A percentile compares a stretch with the other conserved stretches of the same genome.
phyloP scores from a whole-genome alignment of 2,888 invertebrate species.

The Amaurobius ferox region DNA sequence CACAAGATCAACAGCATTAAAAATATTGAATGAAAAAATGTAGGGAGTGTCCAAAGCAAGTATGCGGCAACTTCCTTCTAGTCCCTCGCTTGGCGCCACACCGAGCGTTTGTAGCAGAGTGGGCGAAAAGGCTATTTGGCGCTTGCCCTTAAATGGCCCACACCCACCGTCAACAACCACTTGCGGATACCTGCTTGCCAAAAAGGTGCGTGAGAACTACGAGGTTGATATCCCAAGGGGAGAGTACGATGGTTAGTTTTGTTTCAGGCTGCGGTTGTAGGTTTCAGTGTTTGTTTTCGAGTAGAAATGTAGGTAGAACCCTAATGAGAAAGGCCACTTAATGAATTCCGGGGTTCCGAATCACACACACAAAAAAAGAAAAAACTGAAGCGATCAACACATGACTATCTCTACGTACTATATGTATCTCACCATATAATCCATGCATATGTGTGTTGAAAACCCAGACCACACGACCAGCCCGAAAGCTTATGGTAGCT shows the following conservation, averaged over 20 bases:
- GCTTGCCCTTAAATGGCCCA: conserved; percentile 36
- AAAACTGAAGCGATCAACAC: no score
- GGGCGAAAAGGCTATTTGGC: conserved; percentile 34
- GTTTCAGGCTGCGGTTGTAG: background rate
- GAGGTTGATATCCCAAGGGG: conserved; percentile 21
- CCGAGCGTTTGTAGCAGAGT: background rate
- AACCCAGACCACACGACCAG: no score
- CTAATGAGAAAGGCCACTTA: background rate
- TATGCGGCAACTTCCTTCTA: conserved; percentile 26
- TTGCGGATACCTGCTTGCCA: background rate
- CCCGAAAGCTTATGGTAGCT: no score
- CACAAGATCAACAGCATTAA: conserved; percentile 10
- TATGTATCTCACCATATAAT: no score
- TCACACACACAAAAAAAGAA: no score
- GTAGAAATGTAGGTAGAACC: background rate
- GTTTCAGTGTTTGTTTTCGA: background rate
- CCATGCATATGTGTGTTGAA: no score
- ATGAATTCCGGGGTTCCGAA: background rate
- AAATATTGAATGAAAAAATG: background rate
- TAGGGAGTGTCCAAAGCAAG: conserved; percentile 17
- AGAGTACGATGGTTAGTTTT: background rate
- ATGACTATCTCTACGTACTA: no score
- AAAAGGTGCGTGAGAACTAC: conserved; percentile 21
- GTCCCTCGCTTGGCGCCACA: conserved; percentile 18
- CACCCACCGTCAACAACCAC: conserved; percentile 21